These are phyloP conservation scores for Cartodere bifasciata DNA, from an alignment of 2,888 invertebrate genomes.

Conservation along the genomic window DNA sequence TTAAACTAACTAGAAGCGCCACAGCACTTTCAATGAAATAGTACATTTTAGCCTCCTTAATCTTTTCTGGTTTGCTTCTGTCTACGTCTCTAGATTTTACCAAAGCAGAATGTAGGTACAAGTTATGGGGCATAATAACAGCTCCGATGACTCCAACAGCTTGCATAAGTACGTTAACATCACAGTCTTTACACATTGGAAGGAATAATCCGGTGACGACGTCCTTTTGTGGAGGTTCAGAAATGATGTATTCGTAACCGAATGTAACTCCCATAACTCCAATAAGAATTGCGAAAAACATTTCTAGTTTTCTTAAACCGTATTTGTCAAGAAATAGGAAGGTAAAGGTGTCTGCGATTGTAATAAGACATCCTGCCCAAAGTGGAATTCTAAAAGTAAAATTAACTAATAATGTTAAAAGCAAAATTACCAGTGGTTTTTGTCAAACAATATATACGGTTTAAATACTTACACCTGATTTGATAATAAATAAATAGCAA, in stretches of 20 bases:
- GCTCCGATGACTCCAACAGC: conserved; percentile 71
- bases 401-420: conserved; percentile 7
- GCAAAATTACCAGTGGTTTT: no score
- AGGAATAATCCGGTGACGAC: conserved; percentile 64
- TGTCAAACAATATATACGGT: no score
- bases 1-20: conserved; percentile 66
- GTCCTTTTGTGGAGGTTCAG: conserved; percentile 53
- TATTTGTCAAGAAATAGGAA: conserved; percentile 78
- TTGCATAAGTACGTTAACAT: conserved; percentile 49
- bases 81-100: conserved; percentile 78
- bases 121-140: conserved; percentile 86
- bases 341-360: conserved; percentile 74
- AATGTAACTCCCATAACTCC: conserved; percentile 74
- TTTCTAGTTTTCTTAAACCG: conserved; percentile 68
- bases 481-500: conserved; percentile 69
- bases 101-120: conserved; percentile 78
- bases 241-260: conserved; percentile 70
- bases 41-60: conserved; percentile 74
- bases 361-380: conserved; percentile 72
- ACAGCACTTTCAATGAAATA: conserved; percentile 65
- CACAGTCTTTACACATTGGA: conserved; percentile 64
- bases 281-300: conserved; percentile 71
- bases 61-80: conserved; percentile 51
- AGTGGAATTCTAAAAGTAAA: conserved; percentile 48
- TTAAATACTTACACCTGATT: conserved; percentile 58